Evolutionary conservation across 2,797 vertebrate species (phyloP).

Genomic region (Cryptoblepharus egeriae): DNA sequence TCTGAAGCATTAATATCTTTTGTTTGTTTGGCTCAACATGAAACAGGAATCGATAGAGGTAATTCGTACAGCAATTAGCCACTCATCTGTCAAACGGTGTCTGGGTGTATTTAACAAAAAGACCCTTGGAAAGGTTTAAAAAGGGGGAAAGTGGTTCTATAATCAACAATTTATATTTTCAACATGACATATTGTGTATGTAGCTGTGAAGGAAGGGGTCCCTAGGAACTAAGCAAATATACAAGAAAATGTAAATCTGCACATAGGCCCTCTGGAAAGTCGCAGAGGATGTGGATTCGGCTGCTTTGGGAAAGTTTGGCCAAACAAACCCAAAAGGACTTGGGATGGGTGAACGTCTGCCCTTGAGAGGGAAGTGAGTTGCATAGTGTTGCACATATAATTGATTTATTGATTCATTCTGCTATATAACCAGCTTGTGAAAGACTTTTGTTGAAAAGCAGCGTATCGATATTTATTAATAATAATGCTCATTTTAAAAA

Average conservation of each 20-base stretch:
- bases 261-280: constrained; percentile 70
- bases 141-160: constrained; percentile 80
- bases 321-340: constrained; percentile 24
- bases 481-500: too few species aligned
- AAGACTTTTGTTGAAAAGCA: too few species aligned
- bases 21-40: constrained; percentile 91
- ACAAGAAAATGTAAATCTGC: constrained; percentile 81
- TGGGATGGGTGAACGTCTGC: background rate
- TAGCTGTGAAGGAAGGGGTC: constrained; percentile 78
- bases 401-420: background rate
- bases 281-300: constrained; percentile 59
- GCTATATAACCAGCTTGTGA: too few species aligned
- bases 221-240: constrained; percentile 80
- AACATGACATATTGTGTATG: constrained; percentile 83
- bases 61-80: constrained; percentile 91
- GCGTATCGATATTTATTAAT: too few species aligned
- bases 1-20: constrained; percentile 88
- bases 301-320: constrained; percentile 68
- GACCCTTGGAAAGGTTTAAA: constrained; percentile 85
- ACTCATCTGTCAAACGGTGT: constrained; percentile 87
- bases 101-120: constrained; percentile 86
- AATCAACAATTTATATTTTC: constrained; percentile 87
- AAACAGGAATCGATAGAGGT: constrained; percentile 93
- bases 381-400: background rate
- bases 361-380: background rate